Conservation (phyloP, 2,888 invertebrate genomes). For the Drosophila borborema region DNA sequence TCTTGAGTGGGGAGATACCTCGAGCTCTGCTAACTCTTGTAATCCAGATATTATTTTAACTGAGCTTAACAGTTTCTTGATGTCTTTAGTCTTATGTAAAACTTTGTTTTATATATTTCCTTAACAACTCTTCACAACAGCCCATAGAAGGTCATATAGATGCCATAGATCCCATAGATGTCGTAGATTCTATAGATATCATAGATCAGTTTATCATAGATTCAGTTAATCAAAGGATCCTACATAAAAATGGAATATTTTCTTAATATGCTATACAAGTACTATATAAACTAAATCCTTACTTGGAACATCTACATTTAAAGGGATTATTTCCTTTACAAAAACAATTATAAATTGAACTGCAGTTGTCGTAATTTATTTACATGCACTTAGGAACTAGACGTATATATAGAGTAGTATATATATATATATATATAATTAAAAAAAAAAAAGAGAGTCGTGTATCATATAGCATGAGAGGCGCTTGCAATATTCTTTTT, state of each 20-base stretch:
- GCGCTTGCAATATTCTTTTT: conserved; percentile 47
- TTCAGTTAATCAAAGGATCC: neutral
- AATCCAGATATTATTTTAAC: neutral
- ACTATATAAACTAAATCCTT: neutral
- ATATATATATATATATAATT: neutral
- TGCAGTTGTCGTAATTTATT: conserved; percentile 59
- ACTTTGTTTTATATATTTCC: neutral
- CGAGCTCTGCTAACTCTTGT: neutral
- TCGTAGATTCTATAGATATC: neutral
- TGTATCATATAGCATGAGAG: conserved; percentile 31
- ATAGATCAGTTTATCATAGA: too few relatives aligned
- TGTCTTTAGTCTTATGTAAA: neutral
- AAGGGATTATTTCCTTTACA: neutral
- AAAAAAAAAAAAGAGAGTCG: conserved; percentile 10
- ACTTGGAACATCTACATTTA: neutral
- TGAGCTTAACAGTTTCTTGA: neutral
- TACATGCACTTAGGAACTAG: conserved; percentile 30
- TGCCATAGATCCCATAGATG: too few relatives aligned
- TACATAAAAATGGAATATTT: neutral
- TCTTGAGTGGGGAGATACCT: neutral
- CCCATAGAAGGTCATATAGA: neutral
- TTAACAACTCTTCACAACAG: too few relatives aligned
- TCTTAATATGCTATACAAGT: neutral
- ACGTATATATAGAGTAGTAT: conserved; percentile 4
- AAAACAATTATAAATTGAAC: neutral